These are phyloP conservation scores for Mallotus villosus DNA, from an alignment of 2,797 vertebrate species.

Conservation along the genomic window DNA sequence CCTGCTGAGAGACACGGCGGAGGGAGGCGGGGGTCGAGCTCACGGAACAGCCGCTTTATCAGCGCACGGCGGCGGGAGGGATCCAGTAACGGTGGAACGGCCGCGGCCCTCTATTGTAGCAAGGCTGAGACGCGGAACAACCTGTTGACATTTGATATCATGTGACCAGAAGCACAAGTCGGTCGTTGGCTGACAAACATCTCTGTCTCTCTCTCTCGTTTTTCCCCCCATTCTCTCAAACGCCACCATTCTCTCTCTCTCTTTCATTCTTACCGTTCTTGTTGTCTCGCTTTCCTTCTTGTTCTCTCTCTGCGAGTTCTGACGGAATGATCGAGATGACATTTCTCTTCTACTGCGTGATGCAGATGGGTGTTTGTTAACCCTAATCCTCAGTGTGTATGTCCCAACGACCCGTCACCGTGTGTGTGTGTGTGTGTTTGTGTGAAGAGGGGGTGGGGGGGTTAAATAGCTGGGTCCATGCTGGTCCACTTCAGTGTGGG, in stretches of 20 bases:
- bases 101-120: slow-evolving; percentile 38
- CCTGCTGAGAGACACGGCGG: background rate
- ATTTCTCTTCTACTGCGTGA: too few species aligned
- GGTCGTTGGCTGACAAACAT: slow-evolving; percentile 33
- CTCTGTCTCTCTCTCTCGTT: background rate
- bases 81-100: slow-evolving; percentile 40
- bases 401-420: too few species aligned
- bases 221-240: slow-evolving; percentile 26
- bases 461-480: too few species aligned
- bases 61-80: slow-evolving; percentile 37
- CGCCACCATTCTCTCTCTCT: slow-evolving; percentile 10
- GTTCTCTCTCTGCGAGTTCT: too few species aligned
- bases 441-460: too few species aligned
- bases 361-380: too few species aligned
- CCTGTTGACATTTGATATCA: slow-evolving; percentile 55
- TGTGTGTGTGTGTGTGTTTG: too few species aligned
- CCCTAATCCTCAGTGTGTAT: too few species aligned
- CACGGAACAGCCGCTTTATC: slow-evolving; percentile 6
- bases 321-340: too few species aligned
- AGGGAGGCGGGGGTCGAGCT: background rate
- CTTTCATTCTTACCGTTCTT: too few species aligned
- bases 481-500: too few species aligned
- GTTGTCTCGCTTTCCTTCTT: too few species aligned
- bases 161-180: slow-evolving; percentile 46
- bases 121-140: slow-evolving; percentile 40